Percentiles rank a stretch among this genome's conserved stretches.
phyloP scores from a whole-genome alignment of 2,113 vertebrate species.

The Phylloscopus whistleri region DNA sequence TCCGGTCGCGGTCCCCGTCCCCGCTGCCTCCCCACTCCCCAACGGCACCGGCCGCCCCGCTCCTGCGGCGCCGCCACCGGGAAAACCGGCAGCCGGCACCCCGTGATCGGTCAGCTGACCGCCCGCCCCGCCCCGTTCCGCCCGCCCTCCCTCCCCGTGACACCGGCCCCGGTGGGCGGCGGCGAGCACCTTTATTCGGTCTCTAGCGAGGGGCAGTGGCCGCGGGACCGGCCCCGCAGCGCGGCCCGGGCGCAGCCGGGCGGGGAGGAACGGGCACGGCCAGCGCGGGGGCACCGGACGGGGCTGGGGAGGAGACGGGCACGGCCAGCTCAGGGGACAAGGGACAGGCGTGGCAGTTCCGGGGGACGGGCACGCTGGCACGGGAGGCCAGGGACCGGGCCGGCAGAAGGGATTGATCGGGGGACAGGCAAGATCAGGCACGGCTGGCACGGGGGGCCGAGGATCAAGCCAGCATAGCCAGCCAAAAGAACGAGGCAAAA shows the following conservation, averaged over 20 bases:
- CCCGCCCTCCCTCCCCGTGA: neutral
- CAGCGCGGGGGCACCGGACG: neutral
- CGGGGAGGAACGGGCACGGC: neutral
- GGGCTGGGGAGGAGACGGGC: neutral
- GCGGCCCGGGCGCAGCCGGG: neutral
- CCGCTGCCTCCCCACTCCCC: neutral
- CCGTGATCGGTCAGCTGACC: neutral
- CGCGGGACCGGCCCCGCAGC: neutral
- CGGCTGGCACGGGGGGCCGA: neutral
- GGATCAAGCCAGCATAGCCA: neutral
- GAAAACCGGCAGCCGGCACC: neutral
- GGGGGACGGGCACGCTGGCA: neutral
- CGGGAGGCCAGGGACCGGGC: neutral
- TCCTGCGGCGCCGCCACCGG: neutral
- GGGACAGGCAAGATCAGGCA: neutral
- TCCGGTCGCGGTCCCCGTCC: neutral
- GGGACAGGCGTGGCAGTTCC: neutral
- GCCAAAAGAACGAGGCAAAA: neutral
- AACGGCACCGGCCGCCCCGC: too few relatives aligned
- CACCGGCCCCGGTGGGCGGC: neutral
- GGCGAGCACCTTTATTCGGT: conserved; percentile 5
- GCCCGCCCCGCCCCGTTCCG: neutral
- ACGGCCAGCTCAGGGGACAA: neutral
- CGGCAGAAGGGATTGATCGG: neutral
- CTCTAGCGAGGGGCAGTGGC: neutral